phyloP scores from a whole-genome alignment of 2,888 invertebrate genomes.

The Microplitis manilae region DNA sequence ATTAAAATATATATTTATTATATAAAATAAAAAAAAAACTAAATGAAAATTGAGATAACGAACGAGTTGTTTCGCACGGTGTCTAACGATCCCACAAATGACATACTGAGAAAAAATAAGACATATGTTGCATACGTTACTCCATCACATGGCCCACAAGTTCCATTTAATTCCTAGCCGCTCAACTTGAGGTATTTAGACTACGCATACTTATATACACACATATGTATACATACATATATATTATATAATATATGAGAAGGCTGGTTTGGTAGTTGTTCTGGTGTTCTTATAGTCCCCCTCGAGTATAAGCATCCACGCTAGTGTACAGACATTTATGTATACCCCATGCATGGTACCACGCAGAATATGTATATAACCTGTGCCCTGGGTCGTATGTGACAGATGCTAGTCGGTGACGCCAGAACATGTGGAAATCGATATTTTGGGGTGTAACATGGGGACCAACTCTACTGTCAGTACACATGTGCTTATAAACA shows the following conservation, averaged over 20 bases:
- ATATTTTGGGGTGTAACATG: slow-evolving; percentile 56
- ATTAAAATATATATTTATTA: too few relatives aligned
- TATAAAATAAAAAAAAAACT: too few relatives aligned
- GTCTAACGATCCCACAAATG: not conserved
- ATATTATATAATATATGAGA: not conserved
- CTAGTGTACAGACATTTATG: not conserved
- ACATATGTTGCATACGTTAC: slow-evolving; percentile 1
- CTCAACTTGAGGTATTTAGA: slow-evolving; percentile 1
- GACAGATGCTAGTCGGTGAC: slow-evolving; percentile 60
- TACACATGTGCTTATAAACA: not conserved
- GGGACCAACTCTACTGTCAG: slow-evolving; percentile 3
- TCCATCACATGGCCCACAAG: not conserved
- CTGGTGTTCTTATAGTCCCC: not conserved
- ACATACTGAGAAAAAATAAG: not conserved
- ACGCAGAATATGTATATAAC: slow-evolving; percentile 41
- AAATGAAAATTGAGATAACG: not conserved
- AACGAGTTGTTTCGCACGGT: not conserved
- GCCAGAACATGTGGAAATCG: slow-evolving; percentile 62
- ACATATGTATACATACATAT: not conserved
- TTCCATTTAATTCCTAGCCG: not conserved
- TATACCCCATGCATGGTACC: not conserved
- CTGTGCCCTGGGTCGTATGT: slow-evolving; percentile 45
- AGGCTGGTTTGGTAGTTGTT: not conserved
- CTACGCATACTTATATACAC: not conserved
- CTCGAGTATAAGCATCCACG: not conserved